Base-by-base conservation (phyloP, 2,797 vertebrate genomes). In the Poeciliopsis presidionis region DNA sequence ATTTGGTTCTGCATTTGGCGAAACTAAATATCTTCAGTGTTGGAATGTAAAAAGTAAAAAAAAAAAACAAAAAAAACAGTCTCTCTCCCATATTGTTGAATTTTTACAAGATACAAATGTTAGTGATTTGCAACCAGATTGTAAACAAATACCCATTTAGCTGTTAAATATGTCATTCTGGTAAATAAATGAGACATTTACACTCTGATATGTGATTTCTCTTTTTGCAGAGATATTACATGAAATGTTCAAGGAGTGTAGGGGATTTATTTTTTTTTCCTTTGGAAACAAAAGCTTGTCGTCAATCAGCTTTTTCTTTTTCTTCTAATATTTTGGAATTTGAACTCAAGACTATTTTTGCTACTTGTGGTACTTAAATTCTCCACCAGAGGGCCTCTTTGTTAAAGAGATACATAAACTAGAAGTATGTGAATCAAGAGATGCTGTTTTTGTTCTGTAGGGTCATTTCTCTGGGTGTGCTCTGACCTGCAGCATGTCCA, bases 401-500 rank as follows among this genome's bases (percentile, higher is more conserved):
- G 63, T 2, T 41, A 67, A 67, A 67, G 36, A 67, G 20, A 11
- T 8, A 41, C 33, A 67, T 39, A 9, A 25, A 22, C 43, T 18
- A 69, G 39, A 43, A 43, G 39, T 13, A 43, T 16, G 43, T 67
- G 36, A 22, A 39, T 67, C 6, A 70, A 70, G 41, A 45, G 13
- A n/a, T 7, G 8, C 5, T n/a, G n/a, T 33, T 33, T 69, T 69
- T 12, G 67, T 45, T 16, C 39, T 16, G 43, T 3, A 14, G 12
- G 41, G 13, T 28, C 20, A 72, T 18, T 65, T 1, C 6, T 22
- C 5, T 5, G n/a, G 4, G 39, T 75, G 16, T 36, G 33, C 6
- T 81, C 92, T 94, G 87, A 98, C 98, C 98, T 99, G 98, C 78
- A 99, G 93, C 98, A 99, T 99, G 93, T 99, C 98, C 94, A 99